Base-by-base conservation (phyloP, 2,888 invertebrate genomes). In the Cataglyphis altisquamis region DNA sequence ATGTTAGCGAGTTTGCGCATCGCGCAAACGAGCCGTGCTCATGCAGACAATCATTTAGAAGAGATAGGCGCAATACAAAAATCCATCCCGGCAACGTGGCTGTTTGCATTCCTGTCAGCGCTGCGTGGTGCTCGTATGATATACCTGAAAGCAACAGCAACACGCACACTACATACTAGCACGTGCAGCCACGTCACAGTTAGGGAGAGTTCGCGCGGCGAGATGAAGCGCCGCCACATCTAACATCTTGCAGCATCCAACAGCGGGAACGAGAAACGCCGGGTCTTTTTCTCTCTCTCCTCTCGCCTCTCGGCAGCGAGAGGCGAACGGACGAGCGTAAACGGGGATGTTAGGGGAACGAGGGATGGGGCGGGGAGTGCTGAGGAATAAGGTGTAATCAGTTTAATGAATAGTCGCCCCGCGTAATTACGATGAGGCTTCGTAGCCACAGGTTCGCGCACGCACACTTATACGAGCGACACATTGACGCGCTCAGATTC, bases 391-490 rank as follows among this genome's bases (percentile, higher is more conserved):
- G 93, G 93, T 94, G 93, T 93, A 94, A 94, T 94, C 94, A 92
- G 92, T 92, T 93, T 94, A 93, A 94, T 94, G 94, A 94, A 94
- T 94, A 94, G 93, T 94, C 92, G 92, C 91, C 91, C 89, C 85
- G 83, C 91, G 92, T 93, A 94, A 94, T 94, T 93, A 92, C 90
- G 92, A 92, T 91, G 92, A 92, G 88, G 86, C 87, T 84, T 52
- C 86, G 78, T 52, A 67, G 74, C 48, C 68, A 60, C 48, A 52
- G 66, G 10, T 67, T 68, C 78, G n/a, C 77, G 62, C 67, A 67
- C 64, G 60, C 78, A 77, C 77, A 45, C 29, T 10, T 21, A 63
- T 68, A n/a, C 68, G 70, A 70, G 45, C 78, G 78, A 48, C 60
- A 72, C 70, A 80, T 72, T 48, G 70, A 80, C 32, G 25, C 60